Conservation (phyloP, 2,113 vertebrate species). For the Toxostoma redivivum region DNA sequence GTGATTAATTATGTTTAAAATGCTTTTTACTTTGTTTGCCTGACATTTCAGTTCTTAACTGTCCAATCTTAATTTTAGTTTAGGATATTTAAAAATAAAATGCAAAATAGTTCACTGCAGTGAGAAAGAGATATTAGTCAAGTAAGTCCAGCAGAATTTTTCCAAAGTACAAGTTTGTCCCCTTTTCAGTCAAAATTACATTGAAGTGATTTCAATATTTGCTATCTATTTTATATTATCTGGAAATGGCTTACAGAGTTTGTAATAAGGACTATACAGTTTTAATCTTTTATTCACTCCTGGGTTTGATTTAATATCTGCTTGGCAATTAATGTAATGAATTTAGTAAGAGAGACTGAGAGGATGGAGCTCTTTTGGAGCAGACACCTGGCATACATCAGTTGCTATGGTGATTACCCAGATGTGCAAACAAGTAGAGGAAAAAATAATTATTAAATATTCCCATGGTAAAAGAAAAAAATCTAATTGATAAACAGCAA, state of each 20-base stretch:
- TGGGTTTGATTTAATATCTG: constrained; percentile 21
- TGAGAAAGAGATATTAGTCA: background rate
- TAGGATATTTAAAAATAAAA: background rate
- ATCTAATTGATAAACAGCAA: constrained; percentile 36
- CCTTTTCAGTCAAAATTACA: background rate
- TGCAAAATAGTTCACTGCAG: background rate
- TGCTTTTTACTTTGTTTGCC: background rate
- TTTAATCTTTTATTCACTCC: background rate
- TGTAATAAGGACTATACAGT: background rate
- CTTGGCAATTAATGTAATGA: constrained; percentile 43
- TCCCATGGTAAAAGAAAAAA: background rate
- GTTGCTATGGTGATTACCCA: constrained; percentile 64
- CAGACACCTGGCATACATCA: constrained; percentile 46
- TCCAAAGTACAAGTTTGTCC: background rate
- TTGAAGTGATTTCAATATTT: background rate
- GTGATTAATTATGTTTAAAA: background rate
- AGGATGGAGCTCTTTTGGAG: background rate
- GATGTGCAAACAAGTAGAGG: constrained; percentile 45
- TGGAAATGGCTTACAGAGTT: background rate
- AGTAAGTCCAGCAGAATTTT: background rate
- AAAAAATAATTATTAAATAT: constrained; percentile 37
- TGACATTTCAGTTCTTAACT: background rate
- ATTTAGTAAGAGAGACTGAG: background rate
- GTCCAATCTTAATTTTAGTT: background rate
- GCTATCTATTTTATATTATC: background rate